Percentiles rank a stretch among this genome's conserved stretches.
Conservation (phyloP, 2,888 invertebrate species). For the Chrysolina americana region DNA sequence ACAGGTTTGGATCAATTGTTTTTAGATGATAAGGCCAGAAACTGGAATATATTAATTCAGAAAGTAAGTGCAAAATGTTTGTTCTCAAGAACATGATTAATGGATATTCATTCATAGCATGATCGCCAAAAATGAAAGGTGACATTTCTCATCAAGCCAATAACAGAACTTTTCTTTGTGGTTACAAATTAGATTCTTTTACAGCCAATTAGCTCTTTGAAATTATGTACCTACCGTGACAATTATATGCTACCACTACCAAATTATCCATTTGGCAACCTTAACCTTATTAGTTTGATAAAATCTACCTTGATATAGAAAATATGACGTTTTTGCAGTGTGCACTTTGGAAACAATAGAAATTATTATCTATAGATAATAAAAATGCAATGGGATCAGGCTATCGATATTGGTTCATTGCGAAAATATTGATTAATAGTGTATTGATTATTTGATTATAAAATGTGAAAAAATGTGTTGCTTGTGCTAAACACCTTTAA, state of each 20-base stretch:
- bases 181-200: too few species aligned
- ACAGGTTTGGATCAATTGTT: slow-evolving; percentile 5
- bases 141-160: too few species aligned
- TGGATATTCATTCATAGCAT: too few species aligned
- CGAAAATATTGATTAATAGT: slow-evolving; percentile 35
- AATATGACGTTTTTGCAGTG: slow-evolving; percentile 29
- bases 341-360: slow-evolving; percentile 42
- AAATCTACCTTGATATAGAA: neutral
- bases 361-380: slow-evolving; percentile 43
- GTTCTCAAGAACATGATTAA: too few species aligned
- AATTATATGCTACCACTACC: neutral
- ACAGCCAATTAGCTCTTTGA: too few species aligned
- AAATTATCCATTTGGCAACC: neutral
- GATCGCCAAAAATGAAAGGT: too few species aligned
- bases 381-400: slow-evolving; percentile 42
- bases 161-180: too few species aligned
- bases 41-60: too few species aligned
- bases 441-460: slow-evolving; percentile 40
- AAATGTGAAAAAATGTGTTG: slow-evolving; percentile 31
- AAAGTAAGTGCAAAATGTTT: too few species aligned
- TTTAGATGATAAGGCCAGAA: too few species aligned
- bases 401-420: slow-evolving; percentile 41
- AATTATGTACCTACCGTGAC: too few species aligned
- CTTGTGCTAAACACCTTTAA: slow-evolving; percentile 13
- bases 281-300: neutral